Base-by-base conservation (phyloP, 2,113 vertebrate species). In the Campylomormyrus numenius region DNA sequence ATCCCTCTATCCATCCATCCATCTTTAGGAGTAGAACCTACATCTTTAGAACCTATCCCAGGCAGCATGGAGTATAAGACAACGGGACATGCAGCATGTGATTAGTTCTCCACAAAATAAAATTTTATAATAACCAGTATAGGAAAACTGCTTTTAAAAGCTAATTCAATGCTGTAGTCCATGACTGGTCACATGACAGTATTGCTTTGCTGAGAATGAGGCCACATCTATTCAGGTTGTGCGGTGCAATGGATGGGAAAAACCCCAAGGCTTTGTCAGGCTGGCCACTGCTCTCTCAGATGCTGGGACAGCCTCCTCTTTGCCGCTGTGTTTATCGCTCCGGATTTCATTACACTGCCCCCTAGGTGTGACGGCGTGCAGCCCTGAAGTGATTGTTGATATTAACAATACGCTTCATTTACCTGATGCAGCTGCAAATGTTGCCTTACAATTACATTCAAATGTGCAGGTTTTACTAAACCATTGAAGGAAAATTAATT, bases 201-300 rank as follows among this genome's bases (percentile, higher is more conserved):
- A 80, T 80, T 24, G 3, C 89, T 42, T 48, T n/a, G n/a, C 89
- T 39, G 74, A 45, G 89, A 89, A 85, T 89, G 89, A 89, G 89
- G 80, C 31, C 89, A 85, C 89, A 35, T 56, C 77, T 48, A 85
- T 85, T 89, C 89, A 89, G 89, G 24, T 42, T 89, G 89, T 89
- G 80, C 89, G 17, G 21, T n/a, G 39, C 77, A 62, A 85, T 85
- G 80, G 89, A 89, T 48, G 52, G 13, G 31, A 53, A 24, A 80
- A 85, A 31, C 53, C 80, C 77, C 24, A 42, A 89, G 89, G 89
- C 52, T 42, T 85, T 85, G 80, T 89, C 77, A 85, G 39, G 42
- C 89, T 58, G 89, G 15, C 50, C 53, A 24, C 3, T 42, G 50
- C 74, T 84, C 50, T 53, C 19, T 62, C 39, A 89, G 52, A 48